These are phyloP conservation scores for Oasisia sp. DNA, from an alignment of 2,888 invertebrate genomes.

Conservation along the genomic window DNA sequence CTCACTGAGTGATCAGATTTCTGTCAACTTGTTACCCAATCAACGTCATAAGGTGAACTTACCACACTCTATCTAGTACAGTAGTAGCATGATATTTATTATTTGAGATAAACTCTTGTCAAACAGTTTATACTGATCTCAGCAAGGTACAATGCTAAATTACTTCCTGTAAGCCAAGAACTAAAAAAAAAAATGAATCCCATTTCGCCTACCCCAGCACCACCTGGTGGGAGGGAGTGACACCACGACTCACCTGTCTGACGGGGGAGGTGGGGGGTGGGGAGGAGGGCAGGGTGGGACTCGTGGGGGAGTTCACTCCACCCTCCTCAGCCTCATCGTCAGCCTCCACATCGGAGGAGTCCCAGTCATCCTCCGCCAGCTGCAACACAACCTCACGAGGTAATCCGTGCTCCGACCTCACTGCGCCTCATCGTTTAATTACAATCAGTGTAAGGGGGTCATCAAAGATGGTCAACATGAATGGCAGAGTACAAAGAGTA, in stretches of 20 bases:
- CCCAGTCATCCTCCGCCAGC: not conserved
- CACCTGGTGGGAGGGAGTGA: too few species aligned
- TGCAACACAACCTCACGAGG: not conserved
- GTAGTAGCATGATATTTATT: too few species aligned
- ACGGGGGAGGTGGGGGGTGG: not conserved
- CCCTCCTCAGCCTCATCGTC: not conserved
- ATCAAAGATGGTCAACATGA: too few species aligned
- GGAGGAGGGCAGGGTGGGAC: not conserved
- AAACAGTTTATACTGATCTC: too few species aligned
- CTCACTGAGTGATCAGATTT: too few species aligned
- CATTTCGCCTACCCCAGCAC: not conserved
- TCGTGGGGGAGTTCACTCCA: not conserved
- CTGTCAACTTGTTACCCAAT: too few species aligned
- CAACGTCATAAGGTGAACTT: too few species aligned
- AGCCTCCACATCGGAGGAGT: not conserved
- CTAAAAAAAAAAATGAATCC: not conserved
- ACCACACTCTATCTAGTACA: too few species aligned
- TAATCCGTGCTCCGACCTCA: not conserved
- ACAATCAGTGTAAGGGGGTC: not conserved
- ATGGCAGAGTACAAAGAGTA: too few species aligned
- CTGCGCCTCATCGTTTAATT: not conserved
- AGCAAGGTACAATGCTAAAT: not conserved
- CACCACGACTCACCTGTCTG: not conserved
- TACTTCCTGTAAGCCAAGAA: not conserved
- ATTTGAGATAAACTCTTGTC: too few species aligned